Evolutionary conservation across 2,797 vertebrate genomes (phyloP), one percentile per base, ranked within the genome.

Genomic region (Morelia viridis): DNA sequence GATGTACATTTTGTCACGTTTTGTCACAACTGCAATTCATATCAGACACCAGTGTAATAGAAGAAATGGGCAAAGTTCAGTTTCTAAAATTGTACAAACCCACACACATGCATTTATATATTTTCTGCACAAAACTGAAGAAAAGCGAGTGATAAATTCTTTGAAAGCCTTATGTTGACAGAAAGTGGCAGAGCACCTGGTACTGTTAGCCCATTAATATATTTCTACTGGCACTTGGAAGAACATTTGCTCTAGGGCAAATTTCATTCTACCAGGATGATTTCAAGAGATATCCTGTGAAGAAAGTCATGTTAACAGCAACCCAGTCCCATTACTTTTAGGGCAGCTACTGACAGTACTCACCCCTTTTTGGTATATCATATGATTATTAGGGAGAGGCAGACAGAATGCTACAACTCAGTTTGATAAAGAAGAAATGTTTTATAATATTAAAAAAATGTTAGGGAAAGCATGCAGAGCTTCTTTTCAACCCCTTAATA

Each of bases 201-300:
- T 22, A 50, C 12, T 89, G 28, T 92, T 83, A 0, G 13, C 13
- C 50, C 31, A 85, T 53, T 89, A 90, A 87, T 7, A 89, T 94
- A 91, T 88, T 61, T 89, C 87, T 11, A 62, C 53, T 91, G 95
- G 91, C 60, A 84, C 5, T n/a, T 0, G 91, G 89, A n/a, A 93
- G 56, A 94, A 93, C 1, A 61, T 35, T 61, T 93, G 5, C 0
- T 88, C 91, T 88, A 8, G 28, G 71, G 89, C 50, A 92, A 89
- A 76, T 1, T 80, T 11, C 50, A 93, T 94, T 80, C 90, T 58
- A 56, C 57, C 88, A 94, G 58, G 92, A 87, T 80, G 7, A 90
- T 31, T 87, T 71, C 58, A 91, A 94, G 41, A 83, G 91, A 57
- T 13, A 91, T 4, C 28, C 22, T 28, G 11, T 83, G 46, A 15